These are phyloP conservation scores for Nyctibius bracteatus DNA, from an alignment of 2,113 vertebrate species.

Conservation along the genomic window DNA sequence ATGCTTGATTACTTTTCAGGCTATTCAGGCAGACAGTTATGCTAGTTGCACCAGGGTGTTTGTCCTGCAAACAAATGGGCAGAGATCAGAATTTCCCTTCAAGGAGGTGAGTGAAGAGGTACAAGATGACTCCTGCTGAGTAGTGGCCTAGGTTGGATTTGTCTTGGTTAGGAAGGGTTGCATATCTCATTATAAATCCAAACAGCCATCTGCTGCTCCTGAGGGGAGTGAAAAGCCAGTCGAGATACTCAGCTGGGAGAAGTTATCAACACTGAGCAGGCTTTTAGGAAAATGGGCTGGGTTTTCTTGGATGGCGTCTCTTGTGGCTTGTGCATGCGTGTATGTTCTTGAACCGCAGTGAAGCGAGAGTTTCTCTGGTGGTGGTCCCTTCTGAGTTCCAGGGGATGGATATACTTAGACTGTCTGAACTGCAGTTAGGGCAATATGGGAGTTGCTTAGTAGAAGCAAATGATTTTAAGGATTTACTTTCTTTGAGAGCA, in stretches of 20 bases:
- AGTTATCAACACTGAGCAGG: neutral
- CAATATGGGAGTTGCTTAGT: slow-evolving; percentile 4
- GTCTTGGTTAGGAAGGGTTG: neutral
- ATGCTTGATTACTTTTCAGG: accelerated
- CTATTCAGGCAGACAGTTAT: neutral
- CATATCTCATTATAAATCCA: neutral
- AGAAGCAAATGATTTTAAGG: slow-evolving; percentile 37
- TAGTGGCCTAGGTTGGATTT: neutral
- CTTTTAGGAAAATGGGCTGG: neutral
- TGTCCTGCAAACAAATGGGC: accelerated
- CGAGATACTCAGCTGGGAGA: neutral
- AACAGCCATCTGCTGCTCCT: neutral
- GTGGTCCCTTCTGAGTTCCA: neutral
- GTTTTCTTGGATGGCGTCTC: neutral
- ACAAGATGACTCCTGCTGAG: neutral
- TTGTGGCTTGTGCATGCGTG: neutral
- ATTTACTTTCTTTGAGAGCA: slow-evolving; percentile 52
- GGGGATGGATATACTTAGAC: neutral
- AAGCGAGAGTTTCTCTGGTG: neutral
- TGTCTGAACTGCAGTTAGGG: neutral
- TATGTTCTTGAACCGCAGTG: neutral
- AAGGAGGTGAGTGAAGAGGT: neutral
- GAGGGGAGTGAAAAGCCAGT: neutral
- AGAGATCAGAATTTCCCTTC: neutral
- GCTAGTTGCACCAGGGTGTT: neutral